Evolutionary conservation across 1,140 invertebrate genomes (phyloP).

Genomic region (Pygmarrhopalites habei): DNA sequence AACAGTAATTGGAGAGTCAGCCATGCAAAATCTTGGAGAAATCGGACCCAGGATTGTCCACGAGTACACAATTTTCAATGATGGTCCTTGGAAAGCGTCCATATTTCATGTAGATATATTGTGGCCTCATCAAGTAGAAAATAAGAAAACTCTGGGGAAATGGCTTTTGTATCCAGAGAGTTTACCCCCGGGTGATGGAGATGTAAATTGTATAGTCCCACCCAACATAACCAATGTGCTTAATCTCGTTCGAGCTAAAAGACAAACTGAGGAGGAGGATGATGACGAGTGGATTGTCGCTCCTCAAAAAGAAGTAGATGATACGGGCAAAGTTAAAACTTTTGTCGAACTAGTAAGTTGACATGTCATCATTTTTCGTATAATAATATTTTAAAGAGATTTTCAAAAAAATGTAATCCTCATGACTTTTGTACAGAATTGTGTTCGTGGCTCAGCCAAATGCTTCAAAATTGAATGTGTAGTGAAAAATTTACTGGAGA

Average conservation of each 20-base stretch:
- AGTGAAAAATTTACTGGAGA: slow-evolving; percentile 64
- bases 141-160: slow-evolving; percentile 61
- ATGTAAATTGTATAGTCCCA: slow-evolving; percentile 49
- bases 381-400: no score
- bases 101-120: slow-evolving; percentile 69
- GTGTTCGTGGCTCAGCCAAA: slow-evolving; percentile 66
- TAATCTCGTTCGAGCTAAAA: slow-evolving; percentile 46
- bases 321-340: slow-evolving; percentile 60
- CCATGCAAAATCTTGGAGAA: slow-evolving; percentile 72
- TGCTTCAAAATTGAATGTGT: slow-evolving; percentile 78
- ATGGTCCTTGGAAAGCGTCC: slow-evolving; percentile 75
- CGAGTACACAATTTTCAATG: slow-evolving; percentile 77
- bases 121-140: slow-evolving; percentile 84
- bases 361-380: slow-evolving; percentile 3
- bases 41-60: slow-evolving; percentile 77
- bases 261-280: slow-evolving; percentile 55
- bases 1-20: slow-evolving; percentile 70
- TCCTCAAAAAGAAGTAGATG: slow-evolving; percentile 60
- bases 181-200: slow-evolving; percentile 55
- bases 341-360: slow-evolving; percentile 65
- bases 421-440: slow-evolving; percentile 64
- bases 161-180: slow-evolving; percentile 85
- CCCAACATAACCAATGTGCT: slow-evolving; percentile 21
- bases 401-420: no score
- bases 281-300: slow-evolving; percentile 53